These are phyloP conservation scores for Drosophila bocqueti DNA, from an alignment of 1,140 invertebrate species.

Conservation along the genomic window DNA sequence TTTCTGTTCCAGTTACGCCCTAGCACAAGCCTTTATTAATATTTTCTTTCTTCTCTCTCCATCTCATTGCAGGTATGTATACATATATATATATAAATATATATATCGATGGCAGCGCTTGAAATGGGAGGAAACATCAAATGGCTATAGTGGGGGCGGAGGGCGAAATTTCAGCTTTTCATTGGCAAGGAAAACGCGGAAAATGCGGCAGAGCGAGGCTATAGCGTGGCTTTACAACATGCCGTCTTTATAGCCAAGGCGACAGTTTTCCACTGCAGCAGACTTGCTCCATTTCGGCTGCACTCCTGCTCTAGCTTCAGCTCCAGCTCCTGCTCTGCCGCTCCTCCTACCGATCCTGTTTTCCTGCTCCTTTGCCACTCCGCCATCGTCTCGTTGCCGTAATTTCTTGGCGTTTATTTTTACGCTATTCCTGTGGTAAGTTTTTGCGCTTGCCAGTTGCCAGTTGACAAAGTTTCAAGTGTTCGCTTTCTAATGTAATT, in stretches of 20 bases:
- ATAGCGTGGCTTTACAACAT: conserved; percentile 62
- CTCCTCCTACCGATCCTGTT: conserved; percentile 28
- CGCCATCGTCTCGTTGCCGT: conserved; percentile 12
- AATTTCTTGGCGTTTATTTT: conserved; percentile 78
- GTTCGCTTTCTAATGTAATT: conserved; percentile 81
- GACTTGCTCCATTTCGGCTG: conserved; percentile 50
- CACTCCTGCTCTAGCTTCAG: conserved; percentile 30
- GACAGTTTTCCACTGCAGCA: conserved; percentile 62
- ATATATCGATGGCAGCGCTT: conserved; percentile 31
- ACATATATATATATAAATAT: conserved; percentile 4
- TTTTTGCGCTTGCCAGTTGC: conserved; percentile 58
- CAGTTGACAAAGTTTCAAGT: conserved; percentile 75
- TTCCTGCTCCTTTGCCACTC: conserved; percentile 18
- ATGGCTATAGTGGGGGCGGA: conserved; percentile 17
- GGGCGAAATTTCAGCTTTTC: conserved; percentile 61
- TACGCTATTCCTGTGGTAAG: conserved; percentile 74
- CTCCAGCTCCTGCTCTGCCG: conserved; percentile 40
- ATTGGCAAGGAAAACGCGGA: conserved; percentile 31
- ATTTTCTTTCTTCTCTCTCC: conserved; percentile 27
- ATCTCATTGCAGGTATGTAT: conserved; percentile 74
- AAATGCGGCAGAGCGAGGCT: neutral
- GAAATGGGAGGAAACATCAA: conserved; percentile 43
- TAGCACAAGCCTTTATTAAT: conserved; percentile 62
- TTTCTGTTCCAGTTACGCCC: conserved; percentile 11
- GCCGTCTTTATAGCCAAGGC: conserved; percentile 78